phyloP scores from a whole-genome alignment of 2,797 vertebrate species.

The Gorsachius magnificus region DNA sequence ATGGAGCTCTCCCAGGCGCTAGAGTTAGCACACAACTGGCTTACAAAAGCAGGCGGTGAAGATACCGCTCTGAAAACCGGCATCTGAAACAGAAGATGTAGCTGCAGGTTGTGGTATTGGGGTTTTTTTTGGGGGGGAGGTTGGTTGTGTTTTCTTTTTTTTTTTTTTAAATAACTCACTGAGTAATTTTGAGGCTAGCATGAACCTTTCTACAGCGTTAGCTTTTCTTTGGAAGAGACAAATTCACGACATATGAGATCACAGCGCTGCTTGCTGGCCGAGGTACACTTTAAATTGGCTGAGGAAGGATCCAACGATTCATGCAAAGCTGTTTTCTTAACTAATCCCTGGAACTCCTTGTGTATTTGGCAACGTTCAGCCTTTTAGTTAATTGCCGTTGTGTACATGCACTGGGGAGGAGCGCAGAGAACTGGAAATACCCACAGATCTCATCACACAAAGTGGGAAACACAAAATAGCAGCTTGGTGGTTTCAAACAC shows the following conservation, averaged over 20 bases:
- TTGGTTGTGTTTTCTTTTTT: neutral
- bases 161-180: neutral
- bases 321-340: slow-evolving; percentile 16
- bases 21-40: neutral
- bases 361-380: neutral
- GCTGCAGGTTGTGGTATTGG: neutral
- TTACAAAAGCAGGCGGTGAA: neutral
- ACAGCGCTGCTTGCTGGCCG: neutral
- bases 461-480: neutral
- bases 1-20: neutral
- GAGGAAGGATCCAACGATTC: slow-evolving; percentile 12
- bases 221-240: neutral
- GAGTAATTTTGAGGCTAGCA: neutral
- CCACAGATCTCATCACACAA: neutral
- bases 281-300: neutral
- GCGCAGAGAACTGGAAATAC: neutral
- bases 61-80: neutral
- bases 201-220: neutral
- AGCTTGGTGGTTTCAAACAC: neutral
- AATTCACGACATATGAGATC: neutral
- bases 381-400: neutral
- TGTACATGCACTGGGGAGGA: neutral
- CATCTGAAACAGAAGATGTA: neutral
- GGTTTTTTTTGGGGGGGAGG: neutral
- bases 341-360: neutral